Percentiles rank a stretch among this genome's conserved stretches.
Evolutionary conservation across 2,113 vertebrate genomes (phyloP).

Genomic region (Silurus asotus): DNA sequence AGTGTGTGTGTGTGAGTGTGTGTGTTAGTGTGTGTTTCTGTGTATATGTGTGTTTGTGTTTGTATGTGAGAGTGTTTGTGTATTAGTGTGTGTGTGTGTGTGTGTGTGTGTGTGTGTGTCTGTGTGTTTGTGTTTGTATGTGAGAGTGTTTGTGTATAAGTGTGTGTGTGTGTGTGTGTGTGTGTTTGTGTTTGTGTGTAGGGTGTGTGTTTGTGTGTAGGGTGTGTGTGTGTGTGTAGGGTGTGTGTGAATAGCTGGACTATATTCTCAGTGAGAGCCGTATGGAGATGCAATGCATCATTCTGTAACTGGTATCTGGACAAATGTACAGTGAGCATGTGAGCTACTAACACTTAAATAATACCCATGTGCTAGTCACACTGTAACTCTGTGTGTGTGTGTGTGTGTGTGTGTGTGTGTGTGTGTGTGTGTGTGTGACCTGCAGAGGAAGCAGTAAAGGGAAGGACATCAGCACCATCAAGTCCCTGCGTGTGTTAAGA

Average conservation of each 20-base stretch:
- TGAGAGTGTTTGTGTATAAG: too few relatives aligned
- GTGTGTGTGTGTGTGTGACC: slow-evolving; percentile 31
- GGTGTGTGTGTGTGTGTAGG: slow-evolving; percentile 12
- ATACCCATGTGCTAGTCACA: background rate
- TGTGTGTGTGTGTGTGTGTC: too few relatives aligned
- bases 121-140: too few relatives aligned
- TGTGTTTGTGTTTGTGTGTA: too few relatives aligned
- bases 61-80: too few relatives aligned
- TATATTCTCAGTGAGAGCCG: slow-evolving; percentile 29
- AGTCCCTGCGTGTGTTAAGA: slow-evolving; percentile 91
- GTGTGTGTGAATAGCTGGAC: background rate
- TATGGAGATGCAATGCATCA: slow-evolving; percentile 18
- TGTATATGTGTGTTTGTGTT: too few relatives aligned
- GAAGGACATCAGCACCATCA: slow-evolving; percentile 95
- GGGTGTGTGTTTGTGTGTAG: background rate
- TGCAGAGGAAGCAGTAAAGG: slow-evolving; percentile 88
- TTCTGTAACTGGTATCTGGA: slow-evolving; percentile 42
- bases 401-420: slow-evolving; percentile 32
- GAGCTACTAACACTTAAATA: slow-evolving; percentile 42
- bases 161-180: too few relatives aligned
- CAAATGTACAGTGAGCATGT: slow-evolving; percentile 41
- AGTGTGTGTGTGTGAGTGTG: too few relatives aligned
- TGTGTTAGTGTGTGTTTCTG: too few relatives aligned
- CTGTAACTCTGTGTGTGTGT: background rate
- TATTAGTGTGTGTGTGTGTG: too few relatives aligned